Evolutionary conservation across 2,888 invertebrate genomes (phyloP).

Genomic region (Apocheima hispidaria): DNA sequence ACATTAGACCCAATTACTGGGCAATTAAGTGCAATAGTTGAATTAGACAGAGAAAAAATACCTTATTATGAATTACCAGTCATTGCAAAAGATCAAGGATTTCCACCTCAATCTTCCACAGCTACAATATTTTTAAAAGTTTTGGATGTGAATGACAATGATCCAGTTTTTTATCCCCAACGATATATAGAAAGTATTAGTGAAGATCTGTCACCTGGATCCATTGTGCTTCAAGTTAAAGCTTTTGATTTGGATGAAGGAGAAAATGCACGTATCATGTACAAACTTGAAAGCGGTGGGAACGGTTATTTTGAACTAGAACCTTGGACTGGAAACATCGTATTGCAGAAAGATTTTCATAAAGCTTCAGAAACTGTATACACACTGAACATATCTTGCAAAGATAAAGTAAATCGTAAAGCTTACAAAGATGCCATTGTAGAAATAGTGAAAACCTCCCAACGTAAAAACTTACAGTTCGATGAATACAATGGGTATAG

Average conservation of each 20-base stretch:
- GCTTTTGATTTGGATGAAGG: slow-evolving; percentile 95
- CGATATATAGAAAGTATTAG: slow-evolving; percentile 92
- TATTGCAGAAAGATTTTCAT: slow-evolving; percentile 88
- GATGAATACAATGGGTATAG: slow-evolving; percentile 91
- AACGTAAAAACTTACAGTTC: slow-evolving; percentile 91
- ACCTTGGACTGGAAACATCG: slow-evolving; percentile 91
- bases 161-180: slow-evolving; percentile 96
- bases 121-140: slow-evolving; percentile 93
- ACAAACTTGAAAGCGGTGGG: slow-evolving; percentile 91
- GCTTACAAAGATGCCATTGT: slow-evolving; percentile 92
- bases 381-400: slow-evolving; percentile 91
- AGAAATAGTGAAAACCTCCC: slow-evolving; percentile 91
- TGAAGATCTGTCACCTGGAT: slow-evolving; percentile 88
- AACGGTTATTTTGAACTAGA: slow-evolving; percentile 93
- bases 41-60: slow-evolving; percentile 93
- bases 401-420: slow-evolving; percentile 92
- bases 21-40: slow-evolving; percentile 91
- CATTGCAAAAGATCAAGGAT: slow-evolving; percentile 96
- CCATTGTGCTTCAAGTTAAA: slow-evolving; percentile 89
- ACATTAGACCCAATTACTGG: slow-evolving; percentile 94
- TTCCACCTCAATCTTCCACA: slow-evolving; percentile 95
- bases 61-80: slow-evolving; percentile 93
- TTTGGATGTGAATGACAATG: slow-evolving; percentile 96
- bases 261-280: slow-evolving; percentile 94
- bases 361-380: slow-evolving; percentile 89